Evolutionary conservation across 2,888 invertebrate genomes (phyloP).

Genomic region (Invenusta paracnida): DNA sequence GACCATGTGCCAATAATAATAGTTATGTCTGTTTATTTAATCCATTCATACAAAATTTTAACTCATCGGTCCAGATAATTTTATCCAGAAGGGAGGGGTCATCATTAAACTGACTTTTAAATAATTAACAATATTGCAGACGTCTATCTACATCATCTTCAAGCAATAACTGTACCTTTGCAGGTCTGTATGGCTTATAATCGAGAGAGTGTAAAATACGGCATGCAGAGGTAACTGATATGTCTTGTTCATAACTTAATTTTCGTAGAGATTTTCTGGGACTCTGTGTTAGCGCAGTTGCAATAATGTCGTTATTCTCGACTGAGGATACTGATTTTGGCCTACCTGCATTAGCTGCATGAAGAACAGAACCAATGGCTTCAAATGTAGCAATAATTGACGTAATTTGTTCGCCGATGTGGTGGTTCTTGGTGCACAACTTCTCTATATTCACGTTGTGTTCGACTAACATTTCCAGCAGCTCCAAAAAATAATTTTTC

Average conservation of each 20-base stretch:
- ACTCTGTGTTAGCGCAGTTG: constrained; percentile 23
- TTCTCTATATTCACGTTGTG: constrained; percentile 25
- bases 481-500: neutral
- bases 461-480: constrained; percentile 26
- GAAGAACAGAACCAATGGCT: constrained; percentile 7
- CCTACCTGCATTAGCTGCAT: constrained; percentile 24
- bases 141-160: constrained; percentile 21
- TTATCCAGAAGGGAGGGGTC: neutral
- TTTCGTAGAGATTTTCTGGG: neutral
- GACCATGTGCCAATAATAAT: constrained; percentile 29
- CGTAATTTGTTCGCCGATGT: neutral
- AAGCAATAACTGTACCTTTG: constrained; percentile 14
- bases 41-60: constrained; percentile 24
- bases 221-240: constrained; percentile 18
- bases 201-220: constrained; percentile 14
- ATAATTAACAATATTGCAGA: neutral
- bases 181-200: constrained; percentile 25
- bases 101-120: constrained; percentile 13
- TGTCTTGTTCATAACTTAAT: neutral
- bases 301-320: neutral
- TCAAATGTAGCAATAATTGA: constrained; percentile 25
- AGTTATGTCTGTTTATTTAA: constrained; percentile 20
- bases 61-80: constrained; percentile 21
- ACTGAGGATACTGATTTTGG: neutral
- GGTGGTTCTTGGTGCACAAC: neutral